Evolutionary conservation across 1,140 invertebrate species (phyloP).

Genomic region (Camponotus pennsylvanicus): DNA sequence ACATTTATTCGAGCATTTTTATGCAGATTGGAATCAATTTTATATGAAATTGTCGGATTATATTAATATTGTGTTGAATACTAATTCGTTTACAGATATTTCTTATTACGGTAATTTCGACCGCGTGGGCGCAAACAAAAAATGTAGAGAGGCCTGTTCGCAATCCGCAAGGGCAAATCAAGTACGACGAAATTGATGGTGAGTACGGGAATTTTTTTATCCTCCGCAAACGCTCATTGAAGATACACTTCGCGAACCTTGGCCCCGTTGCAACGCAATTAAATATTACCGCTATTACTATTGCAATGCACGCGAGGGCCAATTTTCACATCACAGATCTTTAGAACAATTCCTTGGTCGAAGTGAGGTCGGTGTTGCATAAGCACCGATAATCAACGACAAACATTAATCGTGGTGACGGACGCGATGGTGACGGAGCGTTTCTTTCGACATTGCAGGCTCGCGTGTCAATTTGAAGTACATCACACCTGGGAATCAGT

Average conservation of each 20-base stretch:
- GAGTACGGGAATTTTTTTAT: conserved; percentile 51
- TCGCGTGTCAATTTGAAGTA: conserved; percentile 79
- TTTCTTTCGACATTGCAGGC: conserved; percentile 70
- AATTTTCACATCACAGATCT: conserved; percentile 37
- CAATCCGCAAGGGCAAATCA: conserved; percentile 77
- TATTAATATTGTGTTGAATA: neutral
- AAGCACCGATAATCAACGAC: conserved; percentile 15
- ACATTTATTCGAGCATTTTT: neutral
- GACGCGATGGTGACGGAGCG: neutral
- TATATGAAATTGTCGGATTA: neutral
- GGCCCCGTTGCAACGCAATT: neutral
- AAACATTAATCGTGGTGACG: neutral
- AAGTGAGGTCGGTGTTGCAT: conserved; percentile 11
- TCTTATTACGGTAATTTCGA: conserved; percentile 71
- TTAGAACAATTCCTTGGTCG: conserved; percentile 29
- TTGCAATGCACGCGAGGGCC: conserved; percentile 13
- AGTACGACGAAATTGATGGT: conserved; percentile 81
- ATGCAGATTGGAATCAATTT: neutral
- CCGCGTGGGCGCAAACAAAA: conserved; percentile 70
- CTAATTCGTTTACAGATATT: conserved; percentile 74
- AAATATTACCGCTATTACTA: neutral
- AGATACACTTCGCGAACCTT: conserved; percentile 13
- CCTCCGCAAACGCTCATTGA: neutral
- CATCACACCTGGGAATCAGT: conserved; percentile 70
- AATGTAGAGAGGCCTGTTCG: conserved; percentile 67